These are phyloP conservation scores for Manis pentadactyla DNA, from an alignment of 2,797 vertebrate species.

Conservation along the genomic window DNA sequence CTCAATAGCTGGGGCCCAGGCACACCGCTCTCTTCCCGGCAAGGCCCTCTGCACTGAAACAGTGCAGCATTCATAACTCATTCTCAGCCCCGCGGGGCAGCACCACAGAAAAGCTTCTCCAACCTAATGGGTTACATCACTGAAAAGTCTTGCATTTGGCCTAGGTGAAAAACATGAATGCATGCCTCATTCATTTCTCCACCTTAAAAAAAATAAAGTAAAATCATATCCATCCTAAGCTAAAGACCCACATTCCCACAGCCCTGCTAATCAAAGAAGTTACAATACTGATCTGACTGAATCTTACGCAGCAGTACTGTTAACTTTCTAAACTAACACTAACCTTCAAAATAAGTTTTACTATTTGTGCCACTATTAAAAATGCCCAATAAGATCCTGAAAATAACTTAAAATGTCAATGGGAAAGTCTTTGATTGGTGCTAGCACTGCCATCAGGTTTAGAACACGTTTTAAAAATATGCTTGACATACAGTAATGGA, in stretches of 20 bases:
- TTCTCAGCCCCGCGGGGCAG: constrained; percentile 86
- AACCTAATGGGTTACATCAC: constrained; percentile 88
- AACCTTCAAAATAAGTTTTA: background rate
- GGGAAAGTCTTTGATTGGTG: constrained; percentile 26
- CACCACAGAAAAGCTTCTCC: constrained; percentile 87
- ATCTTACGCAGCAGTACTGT: background rate
- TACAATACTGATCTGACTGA: background rate
- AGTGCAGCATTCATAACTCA: constrained; percentile 90
- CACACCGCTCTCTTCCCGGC: constrained; percentile 88
- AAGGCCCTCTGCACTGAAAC: constrained; percentile 89
- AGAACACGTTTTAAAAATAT: constrained; percentile 72
- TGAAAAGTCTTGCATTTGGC: constrained; percentile 85
- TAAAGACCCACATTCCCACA: constrained; percentile 54
- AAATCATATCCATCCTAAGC: constrained; percentile 77
- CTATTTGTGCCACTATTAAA: constrained; percentile 52
- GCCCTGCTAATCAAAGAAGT: background rate
- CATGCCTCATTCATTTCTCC: constrained; percentile 77
- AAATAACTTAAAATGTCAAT: constrained; percentile 45
- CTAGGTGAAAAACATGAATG: constrained; percentile 87
- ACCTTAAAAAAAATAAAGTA: constrained; percentile 70
- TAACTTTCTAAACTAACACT: constrained; percentile 18
- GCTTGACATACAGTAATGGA: constrained; percentile 23
- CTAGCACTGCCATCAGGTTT: constrained; percentile 56
- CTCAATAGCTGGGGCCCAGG: constrained; percentile 91
- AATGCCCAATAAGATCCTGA: constrained; percentile 28